Evolutionary conservation across 1,140 invertebrate species (phyloP), one percentile per base, ranked within the genome.

Genomic region (Musca vetustissima): DNA sequence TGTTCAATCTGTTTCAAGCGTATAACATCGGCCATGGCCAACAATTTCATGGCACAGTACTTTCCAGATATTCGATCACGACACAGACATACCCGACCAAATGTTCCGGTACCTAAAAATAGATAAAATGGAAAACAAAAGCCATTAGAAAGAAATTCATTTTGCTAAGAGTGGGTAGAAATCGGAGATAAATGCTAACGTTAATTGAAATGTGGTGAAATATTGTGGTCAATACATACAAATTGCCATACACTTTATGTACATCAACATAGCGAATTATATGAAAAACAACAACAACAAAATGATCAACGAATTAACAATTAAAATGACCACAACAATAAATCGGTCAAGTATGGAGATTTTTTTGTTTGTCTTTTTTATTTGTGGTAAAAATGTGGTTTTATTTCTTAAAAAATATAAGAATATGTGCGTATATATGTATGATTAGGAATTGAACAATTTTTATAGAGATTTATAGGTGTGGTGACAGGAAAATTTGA

Each of bases 1-100:
- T 98, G 95, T 76, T 97, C 95, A 61, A 95, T 92, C 84, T 95
- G 93, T 83, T 97, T 97, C 64, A 97, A 84, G 77, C 93, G 87
- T 75, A 98, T 94, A 36, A 98, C 93, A 82, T 97, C 94, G 43
- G 91, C 88, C 83, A 98, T 94, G 32, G 92, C 90, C 69, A 98
- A 86, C 69, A 97, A 93, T 85, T 98, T 98, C 85, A 98, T 90
- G 25, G 95, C 95, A 75, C 89, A 89, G 78, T 93, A 96, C 75
- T 90, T 88, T 71, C 90, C 88, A 14, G 89, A 88, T n/a, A 88
- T 84, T 76, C 91, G 92, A 81, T 96, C 91, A 69, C 90, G 87
- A 77, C 92, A 93, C 25, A 97, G 84, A 32, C 93, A 91, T 7
- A 98, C 96, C 49, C 95, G 87, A 9, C 95, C 96, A 84, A 98